Evolutionary conservation across 2,888 invertebrate species (phyloP).

Genomic region (Cephus rjabovi): DNA sequence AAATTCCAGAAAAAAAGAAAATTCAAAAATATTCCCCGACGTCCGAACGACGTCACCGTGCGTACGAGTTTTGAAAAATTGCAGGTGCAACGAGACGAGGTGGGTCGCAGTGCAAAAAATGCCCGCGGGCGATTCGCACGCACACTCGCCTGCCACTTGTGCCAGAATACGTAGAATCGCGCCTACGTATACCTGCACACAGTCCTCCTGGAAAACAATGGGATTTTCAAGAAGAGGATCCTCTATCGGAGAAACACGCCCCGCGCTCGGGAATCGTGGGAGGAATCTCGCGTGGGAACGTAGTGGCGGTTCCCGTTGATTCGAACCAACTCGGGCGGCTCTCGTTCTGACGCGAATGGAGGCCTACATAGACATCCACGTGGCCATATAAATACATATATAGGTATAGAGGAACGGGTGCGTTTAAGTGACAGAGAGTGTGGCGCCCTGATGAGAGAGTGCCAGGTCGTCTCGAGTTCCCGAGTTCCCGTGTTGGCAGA

Average conservation of each 20-base stretch:
- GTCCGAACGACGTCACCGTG: constrained; percentile 10
- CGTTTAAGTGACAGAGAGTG: not conserved
- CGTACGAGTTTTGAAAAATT: constrained; percentile 22
- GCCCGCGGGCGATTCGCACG: not conserved
- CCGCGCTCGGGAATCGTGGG: constrained; percentile 44
- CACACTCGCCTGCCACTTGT: not conserved
- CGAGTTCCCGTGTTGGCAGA: not conserved
- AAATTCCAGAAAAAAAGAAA: not conserved
- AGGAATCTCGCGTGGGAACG: constrained; percentile 53
- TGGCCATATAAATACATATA: not conserved
- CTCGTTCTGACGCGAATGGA: constrained; percentile 4
- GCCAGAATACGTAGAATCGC: not conserved
- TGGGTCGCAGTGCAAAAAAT: not conserved
- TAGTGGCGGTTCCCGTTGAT: constrained; percentile 17
- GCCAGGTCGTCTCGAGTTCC: constrained; percentile 2
- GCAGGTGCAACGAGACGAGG: not conserved
- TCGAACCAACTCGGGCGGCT: constrained; percentile 19
- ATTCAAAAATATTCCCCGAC: not conserved
- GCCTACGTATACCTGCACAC: not conserved
- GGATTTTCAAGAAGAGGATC: constrained; percentile 26
- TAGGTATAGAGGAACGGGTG: not conserved
- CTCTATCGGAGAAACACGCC: constrained; percentile 37
- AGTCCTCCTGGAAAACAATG: constrained; percentile 14
- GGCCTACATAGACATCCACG: not conserved
- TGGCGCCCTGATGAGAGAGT: not conserved